A percentile compares a stretch with the other conserved stretches of the same genome.
Evolutionary conservation across 2,888 invertebrate genomes (phyloP).

Genomic region (Polia nebulosa): DNA sequence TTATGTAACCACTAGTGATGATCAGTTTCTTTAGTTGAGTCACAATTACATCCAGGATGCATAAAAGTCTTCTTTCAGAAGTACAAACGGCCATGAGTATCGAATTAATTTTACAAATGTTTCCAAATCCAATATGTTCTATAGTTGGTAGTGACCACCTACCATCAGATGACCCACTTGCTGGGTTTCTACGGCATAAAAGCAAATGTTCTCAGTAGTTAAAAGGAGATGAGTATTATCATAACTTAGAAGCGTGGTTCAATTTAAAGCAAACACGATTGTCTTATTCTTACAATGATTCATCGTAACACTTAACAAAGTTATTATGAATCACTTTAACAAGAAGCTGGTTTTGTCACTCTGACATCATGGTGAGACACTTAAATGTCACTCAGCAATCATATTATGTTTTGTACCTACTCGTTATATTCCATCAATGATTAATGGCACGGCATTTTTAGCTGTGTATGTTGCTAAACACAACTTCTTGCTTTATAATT

Average conservation of each 20-base stretch:
- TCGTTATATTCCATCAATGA: constrained; percentile 13
- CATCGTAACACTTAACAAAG: constrained; percentile 32
- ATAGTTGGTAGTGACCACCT: background rate
- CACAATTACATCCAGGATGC: no score
- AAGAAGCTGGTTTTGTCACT: constrained; percentile 31
- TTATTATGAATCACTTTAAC: constrained; percentile 42
- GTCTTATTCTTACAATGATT: constrained; percentile 31
- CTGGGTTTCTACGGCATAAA: background rate
- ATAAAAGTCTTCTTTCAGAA: background rate
- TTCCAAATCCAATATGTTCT: background rate
- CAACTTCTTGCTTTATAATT: no score
- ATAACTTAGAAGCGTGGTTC: background rate
- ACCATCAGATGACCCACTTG: background rate
- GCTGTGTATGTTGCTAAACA: no score
- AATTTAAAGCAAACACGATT: background rate
- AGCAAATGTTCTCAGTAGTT: background rate
- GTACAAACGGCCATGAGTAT: background rate
- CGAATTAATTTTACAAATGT: background rate
- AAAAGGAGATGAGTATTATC: background rate
- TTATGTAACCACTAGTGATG: no score
- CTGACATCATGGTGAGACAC: constrained; percentile 41
- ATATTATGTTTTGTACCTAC: background rate
- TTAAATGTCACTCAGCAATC: constrained; percentile 20
- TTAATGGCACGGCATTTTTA: background rate
- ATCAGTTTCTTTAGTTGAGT: background rate